Evolutionary conservation across 2,888 invertebrate genomes (phyloP).

Genomic region (Lysandra coridon): DNA sequence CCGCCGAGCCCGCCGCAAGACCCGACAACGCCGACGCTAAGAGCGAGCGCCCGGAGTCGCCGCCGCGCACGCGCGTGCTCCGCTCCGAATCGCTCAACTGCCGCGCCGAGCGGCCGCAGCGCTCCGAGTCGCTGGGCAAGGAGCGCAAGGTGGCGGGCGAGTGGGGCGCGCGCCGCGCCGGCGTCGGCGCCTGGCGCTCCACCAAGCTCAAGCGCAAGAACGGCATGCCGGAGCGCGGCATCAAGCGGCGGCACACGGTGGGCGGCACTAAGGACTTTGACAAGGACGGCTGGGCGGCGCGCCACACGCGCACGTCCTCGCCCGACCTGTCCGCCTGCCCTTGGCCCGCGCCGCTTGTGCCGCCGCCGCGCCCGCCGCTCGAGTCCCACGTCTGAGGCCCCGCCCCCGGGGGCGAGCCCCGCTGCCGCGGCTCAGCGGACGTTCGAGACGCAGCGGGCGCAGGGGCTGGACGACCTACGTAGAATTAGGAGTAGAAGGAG

Average conservation of each 20-base stretch:
- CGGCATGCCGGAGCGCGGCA: conserved; percentile 89
- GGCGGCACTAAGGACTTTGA: conserved; percentile 94
- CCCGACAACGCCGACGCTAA: conserved; percentile 51
- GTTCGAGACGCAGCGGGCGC: neutral
- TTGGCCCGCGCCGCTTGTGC: conserved; percentile 52
- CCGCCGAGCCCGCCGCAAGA: conserved; percentile 43
- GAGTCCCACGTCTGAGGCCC: conserved; percentile 51
- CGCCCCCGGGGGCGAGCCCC: conserved; percentile 16
- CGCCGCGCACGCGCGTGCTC: conserved; percentile 81
- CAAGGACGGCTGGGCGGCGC: conserved; percentile 82
- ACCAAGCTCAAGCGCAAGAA: conserved; percentile 87
- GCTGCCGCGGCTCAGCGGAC: neutral
- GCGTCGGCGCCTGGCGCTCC: conserved; percentile 76
- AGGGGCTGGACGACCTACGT: neutral
- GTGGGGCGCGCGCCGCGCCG: conserved; percentile 84
- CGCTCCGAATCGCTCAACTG: conserved; percentile 83
- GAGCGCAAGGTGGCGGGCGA: conserved; percentile 84
- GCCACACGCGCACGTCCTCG: conserved; percentile 81
- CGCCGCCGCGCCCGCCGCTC: conserved; percentile 56
- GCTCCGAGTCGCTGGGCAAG: conserved; percentile 57
- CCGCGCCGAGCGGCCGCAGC: conserved; percentile 60
- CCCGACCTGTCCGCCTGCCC: conserved; percentile 74
- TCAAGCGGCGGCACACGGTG: conserved; percentile 94
- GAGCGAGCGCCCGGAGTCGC: conserved; percentile 82
- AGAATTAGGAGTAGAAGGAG: neutral